phyloP scores from a whole-genome alignment of 1,140 invertebrate species.

The Drosophila nasuta region DNA sequence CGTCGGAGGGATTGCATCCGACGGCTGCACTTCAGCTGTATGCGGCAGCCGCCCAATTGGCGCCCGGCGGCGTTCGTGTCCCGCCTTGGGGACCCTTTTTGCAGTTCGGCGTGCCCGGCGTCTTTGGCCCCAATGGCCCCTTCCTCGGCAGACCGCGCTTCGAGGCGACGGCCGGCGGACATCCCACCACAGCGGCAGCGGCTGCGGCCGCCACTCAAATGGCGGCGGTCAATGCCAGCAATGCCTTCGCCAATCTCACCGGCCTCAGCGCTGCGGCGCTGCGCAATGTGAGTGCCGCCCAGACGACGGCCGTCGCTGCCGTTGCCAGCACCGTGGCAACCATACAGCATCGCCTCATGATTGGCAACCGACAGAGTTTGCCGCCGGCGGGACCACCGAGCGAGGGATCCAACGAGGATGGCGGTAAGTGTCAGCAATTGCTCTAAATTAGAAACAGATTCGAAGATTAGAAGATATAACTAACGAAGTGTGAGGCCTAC shows the following conservation, averaged over 20 bases:
- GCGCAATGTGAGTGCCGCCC: slow-evolving; percentile 77
- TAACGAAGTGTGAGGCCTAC: too few relatives aligned
- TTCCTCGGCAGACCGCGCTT: slow-evolving; percentile 78
- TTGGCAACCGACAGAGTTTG: slow-evolving; percentile 79
- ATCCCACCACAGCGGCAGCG: slow-evolving; percentile 62
- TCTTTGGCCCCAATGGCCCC: slow-evolving; percentile 81
- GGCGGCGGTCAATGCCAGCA: slow-evolving; percentile 80
- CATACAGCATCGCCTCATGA: slow-evolving; percentile 82
- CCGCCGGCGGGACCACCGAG: slow-evolving; percentile 85
- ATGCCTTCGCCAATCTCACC: slow-evolving; percentile 82
- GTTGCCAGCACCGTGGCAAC: slow-evolving; percentile 78
- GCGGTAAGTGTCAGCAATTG: slow-evolving; percentile 75
- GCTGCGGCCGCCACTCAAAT: slow-evolving; percentile 77
- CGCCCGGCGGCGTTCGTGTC: slow-evolving; percentile 86
- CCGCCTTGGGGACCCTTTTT: slow-evolving; percentile 86
- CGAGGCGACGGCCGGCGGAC: slow-evolving; percentile 59
- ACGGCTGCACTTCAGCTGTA: slow-evolving; percentile 86
- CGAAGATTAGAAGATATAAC: too few relatives aligned
- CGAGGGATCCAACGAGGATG: slow-evolving; percentile 87
- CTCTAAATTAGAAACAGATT: too few relatives aligned
- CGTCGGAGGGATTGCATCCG: slow-evolving; percentile 85
- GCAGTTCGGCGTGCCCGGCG: slow-evolving; percentile 86
- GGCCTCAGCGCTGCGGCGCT: slow-evolving; percentile 80
- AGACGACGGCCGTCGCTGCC: slow-evolving; percentile 79
- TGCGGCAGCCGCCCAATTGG: slow-evolving; percentile 86